Evolutionary conservation across 2,888 invertebrate species (phyloP).

Genomic region (Stegana nigrithorax): DNA sequence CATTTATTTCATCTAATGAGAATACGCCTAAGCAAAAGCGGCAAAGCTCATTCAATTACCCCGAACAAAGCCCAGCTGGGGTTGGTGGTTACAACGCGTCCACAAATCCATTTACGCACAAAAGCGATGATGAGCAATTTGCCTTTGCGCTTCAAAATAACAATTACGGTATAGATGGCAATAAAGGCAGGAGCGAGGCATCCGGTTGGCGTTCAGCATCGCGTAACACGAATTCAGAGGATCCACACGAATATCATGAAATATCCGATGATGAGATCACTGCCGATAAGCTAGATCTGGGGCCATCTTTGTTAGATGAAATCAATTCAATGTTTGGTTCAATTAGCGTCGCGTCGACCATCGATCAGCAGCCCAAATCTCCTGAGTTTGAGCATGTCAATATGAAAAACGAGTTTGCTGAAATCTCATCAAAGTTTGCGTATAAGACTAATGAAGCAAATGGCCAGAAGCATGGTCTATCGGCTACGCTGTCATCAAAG

Average conservation of each 20-base stretch:
- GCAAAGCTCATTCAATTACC: constrained; percentile 64
- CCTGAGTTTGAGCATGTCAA: constrained; percentile 72
- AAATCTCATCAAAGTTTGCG: constrained; percentile 71
- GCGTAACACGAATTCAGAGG: constrained; percentile 58
- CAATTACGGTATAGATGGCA: constrained; percentile 62
- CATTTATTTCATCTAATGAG: constrained; percentile 67
- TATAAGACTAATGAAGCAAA: constrained; percentile 54
- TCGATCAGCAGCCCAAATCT: constrained; percentile 66
- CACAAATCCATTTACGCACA: constrained; percentile 66
- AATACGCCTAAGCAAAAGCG: constrained; percentile 65
- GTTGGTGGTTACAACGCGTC: constrained; percentile 45
- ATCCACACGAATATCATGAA: constrained; percentile 82
- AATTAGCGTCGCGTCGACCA: constrained; percentile 65
- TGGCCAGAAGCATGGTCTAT: constrained; percentile 54
- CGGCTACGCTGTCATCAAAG: constrained; percentile 50
- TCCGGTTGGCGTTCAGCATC: constrained; percentile 45
- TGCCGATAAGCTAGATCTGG: constrained; percentile 76
- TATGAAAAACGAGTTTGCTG: constrained; percentile 77
- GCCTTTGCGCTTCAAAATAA: constrained; percentile 64
- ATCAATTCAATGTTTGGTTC: constrained; percentile 88
- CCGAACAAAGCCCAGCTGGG: constrained; percentile 30
- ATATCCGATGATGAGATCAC: constrained; percentile 81
- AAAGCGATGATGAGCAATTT: constrained; percentile 41
- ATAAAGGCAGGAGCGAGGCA: constrained; percentile 23
- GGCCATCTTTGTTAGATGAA: constrained; percentile 90